Base-by-base conservation (phyloP, 2,888 invertebrate genomes). In the Kuschelorhynchus macadamiae region DNA sequence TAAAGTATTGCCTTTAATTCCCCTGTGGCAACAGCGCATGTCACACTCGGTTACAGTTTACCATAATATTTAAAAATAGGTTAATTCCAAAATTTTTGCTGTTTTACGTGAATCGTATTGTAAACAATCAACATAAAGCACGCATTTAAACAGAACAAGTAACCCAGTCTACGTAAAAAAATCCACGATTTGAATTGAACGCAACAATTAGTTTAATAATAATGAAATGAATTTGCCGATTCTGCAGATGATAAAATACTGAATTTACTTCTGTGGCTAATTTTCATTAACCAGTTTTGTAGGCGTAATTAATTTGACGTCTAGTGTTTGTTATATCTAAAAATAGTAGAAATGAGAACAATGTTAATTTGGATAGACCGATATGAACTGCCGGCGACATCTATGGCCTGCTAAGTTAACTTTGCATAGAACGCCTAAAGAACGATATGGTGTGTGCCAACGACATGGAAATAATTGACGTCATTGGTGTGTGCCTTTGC, bases 1-100 rank as follows among this genome's bases (percentile, higher is more conserved):
- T 42, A 60, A 50, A 60, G 49, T 39, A 16, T 49, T 49, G 33
- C 21, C 18, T 50, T 50, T n/a, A 50, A 49, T 49, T 59, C 32
- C 59, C 16, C 21, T 25, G 25, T n/a, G n/a, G 9, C 16, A 17
- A n/a, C 3, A 5, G 60, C 60, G 60, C 60, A 60, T 41, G 50
- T 21, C 41, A 16, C 18, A 16, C 44, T 56, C 17, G 21, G 1
- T 17, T 16, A 16, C 18, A 41, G 14, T 36, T 49, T n/a, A 49
- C 3, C n/a, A 25, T 7, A 25, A 7, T 32, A 17, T 30, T 59
- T 59, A 59, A 59, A 59, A 59, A 59, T 59, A 59, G 59, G 1
- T 17, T 30, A 44, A 47, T 32, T 57, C 33, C 36, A 18, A 4
- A 14, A 30, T 42, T 21, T 47, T 25, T 14, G 46, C 25, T 9